Evolutionary conservation across 2,888 invertebrate genomes (phyloP), one percentile per base, ranked within the genome.

Genomic region (Chromoteleia sp.): DNA sequence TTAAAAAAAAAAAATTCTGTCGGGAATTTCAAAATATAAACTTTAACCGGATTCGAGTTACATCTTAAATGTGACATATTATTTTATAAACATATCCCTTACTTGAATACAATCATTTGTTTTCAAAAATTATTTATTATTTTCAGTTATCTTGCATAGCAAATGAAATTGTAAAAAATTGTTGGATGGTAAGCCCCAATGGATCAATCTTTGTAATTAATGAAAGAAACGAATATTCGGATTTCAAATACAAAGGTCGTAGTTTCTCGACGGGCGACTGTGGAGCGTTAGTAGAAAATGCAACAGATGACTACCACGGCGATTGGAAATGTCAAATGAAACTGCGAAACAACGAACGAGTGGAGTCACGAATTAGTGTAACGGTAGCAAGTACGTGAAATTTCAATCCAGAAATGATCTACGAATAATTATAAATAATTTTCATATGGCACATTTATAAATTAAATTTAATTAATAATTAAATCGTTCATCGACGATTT

Each of bases 121-220:
- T 39, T 39, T 39, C 1, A 41, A 10, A 39, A 33, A 1, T 14
- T 33, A 54, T 30, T 21, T n/a, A 59, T 21, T 33, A 3, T 50
- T 76, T 83, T 36, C 61, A 91, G 90, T 82, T 90, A 19, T 85
- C 83, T 54, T 90, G 90, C 50, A 75, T 5, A 0, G 81, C 77
- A 1, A 74, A 85, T 8, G 81, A 82, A 14, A 52, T 68, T 5
- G 75, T 90, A 63, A 80, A 81, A n/a, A 89, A 89, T 43, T 91
- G 90, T 70, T 90, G 89, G 88, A 30, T 91, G 8, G 81, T 79
- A 41, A 89, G 88, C 83, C 90, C 90, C 2, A 88, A 88, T 67
- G 89, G 89, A 41, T 86, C 86, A 7, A 45, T 75, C 12, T 88
- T 88, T 71, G 63, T 75, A 6, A 83, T 88, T 8, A 67, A 81